A percentile compares a stretch with the other conserved stretches of the same genome.
phyloP scores from a whole-genome alignment of 1,140 invertebrate genomes.

The Zaprionus africanus region DNA sequence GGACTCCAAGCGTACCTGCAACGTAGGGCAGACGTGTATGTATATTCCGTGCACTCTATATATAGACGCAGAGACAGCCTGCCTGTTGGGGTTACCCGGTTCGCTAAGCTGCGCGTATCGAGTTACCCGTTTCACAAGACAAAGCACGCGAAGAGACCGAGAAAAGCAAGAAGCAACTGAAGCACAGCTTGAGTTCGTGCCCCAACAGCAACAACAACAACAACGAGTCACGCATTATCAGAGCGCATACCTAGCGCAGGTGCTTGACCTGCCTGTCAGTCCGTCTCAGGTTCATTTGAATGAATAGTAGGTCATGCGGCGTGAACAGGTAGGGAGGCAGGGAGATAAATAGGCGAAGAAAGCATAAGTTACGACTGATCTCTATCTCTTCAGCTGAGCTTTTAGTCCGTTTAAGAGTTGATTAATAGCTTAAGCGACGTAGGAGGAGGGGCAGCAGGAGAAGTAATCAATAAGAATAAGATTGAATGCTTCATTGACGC shows the following conservation, averaged over 20 bases:
- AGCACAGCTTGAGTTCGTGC: conserved; percentile 15
- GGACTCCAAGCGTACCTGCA: conserved; percentile 87
- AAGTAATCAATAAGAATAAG: conserved; percentile 12
- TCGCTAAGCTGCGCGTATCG: conserved; percentile 63
- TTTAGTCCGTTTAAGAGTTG: conserved; percentile 45
- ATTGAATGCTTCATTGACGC: conserved; percentile 41
- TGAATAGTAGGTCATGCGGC: conserved; percentile 70
- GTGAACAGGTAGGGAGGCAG: conserved; percentile 56
- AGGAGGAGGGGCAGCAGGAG: neutral
- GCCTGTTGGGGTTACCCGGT: conserved; percentile 17
- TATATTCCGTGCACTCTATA: neutral
- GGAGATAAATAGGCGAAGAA: conserved; percentile 57
- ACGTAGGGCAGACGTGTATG: neutral
- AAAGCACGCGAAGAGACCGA: conserved; percentile 6
- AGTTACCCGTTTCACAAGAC: conserved; percentile 60
- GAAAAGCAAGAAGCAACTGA: conserved; percentile 37
- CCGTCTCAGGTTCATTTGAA: conserved; percentile 60
- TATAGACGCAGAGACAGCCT: neutral
- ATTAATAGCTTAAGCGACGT: conserved; percentile 48
- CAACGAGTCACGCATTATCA: conserved; percentile 75
- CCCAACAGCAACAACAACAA: neutral
- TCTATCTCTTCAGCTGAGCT: conserved; percentile 42
- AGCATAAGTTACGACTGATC: conserved; percentile 67
- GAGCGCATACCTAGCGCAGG: conserved; percentile 57
- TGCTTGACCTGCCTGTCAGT: conserved; percentile 58